phyloP scores from a whole-genome alignment of 2,113 vertebrate genomes.

The Tricholaema leucomelas region DNA sequence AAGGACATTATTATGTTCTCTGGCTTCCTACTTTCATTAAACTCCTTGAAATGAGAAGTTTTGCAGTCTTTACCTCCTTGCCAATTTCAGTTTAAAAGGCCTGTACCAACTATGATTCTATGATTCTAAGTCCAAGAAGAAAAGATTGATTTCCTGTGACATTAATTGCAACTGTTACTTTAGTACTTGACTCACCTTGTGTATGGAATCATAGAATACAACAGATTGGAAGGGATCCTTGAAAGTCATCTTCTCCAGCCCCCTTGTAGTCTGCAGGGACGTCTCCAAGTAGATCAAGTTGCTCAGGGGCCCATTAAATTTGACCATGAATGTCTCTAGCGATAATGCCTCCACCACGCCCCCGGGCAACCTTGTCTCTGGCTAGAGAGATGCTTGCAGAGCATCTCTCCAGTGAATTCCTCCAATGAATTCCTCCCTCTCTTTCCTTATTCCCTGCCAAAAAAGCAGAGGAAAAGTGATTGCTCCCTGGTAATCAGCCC shows the following conservation, averaged over 20 bases:
- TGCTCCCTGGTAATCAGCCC: neutral
- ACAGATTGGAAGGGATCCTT: too few species aligned
- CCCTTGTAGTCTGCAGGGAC: too few species aligned
- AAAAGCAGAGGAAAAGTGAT: neutral
- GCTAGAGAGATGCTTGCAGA: neutral
- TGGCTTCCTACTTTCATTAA: neutral
- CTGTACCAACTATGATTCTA: too few species aligned
- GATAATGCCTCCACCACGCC: too few species aligned
- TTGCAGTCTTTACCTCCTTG: neutral
- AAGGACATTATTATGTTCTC: neutral
- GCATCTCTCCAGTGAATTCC: neutral
- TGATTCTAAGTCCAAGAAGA: neutral
- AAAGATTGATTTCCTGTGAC: neutral
- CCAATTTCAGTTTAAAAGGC: neutral
- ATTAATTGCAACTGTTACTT: neutral
- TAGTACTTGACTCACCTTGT: neutral
- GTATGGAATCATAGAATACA: neutral
- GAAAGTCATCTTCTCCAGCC: too few species aligned
- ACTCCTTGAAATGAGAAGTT: neutral
- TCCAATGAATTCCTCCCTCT: neutral
- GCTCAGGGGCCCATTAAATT: too few species aligned
- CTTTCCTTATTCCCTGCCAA: neutral
- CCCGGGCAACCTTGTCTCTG: neutral
- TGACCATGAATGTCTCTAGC: too few species aligned
- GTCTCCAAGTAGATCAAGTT: too few species aligned